These are phyloP conservation scores for Hylia prasina DNA, from an alignment of 2,113 vertebrate species.

Conservation along the genomic window DNA sequence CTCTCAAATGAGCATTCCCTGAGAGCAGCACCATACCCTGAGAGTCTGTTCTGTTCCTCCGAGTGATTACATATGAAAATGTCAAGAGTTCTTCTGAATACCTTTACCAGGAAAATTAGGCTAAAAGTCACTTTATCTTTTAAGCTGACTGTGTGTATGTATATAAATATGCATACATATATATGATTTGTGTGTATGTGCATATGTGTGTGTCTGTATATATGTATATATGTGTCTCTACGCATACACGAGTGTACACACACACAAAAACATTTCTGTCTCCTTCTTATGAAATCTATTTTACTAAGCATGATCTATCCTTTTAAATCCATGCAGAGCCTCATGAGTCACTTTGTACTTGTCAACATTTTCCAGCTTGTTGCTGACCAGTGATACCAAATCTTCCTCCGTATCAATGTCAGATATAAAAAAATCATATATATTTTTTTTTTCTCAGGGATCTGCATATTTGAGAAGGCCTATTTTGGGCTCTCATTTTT, in stretches of 20 bases:
- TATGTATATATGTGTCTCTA: not conserved
- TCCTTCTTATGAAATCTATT: not conserved
- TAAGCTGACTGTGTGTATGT: not conserved
- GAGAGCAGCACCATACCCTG: not conserved
- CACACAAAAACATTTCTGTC: not conserved
- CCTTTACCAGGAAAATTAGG: not conserved
- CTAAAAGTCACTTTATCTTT: not conserved
- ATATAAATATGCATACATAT: too few relatives aligned
- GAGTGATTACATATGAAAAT: not conserved
- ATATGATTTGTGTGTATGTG: not conserved
- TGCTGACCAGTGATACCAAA: not conserved
- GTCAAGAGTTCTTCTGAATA: not conserved
- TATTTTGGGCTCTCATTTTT: not conserved
- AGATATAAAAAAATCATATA: not conserved
- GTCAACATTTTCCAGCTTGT: not conserved
- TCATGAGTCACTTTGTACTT: not conserved
- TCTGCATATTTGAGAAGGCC: not conserved
- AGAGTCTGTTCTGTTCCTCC: not conserved
- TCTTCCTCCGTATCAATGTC: not conserved
- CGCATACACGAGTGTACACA: fast-evolving
- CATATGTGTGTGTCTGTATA: not conserved
- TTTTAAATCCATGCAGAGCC: not conserved
- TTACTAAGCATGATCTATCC: not conserved
- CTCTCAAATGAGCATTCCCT: fast-evolving
- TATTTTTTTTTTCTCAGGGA: not conserved